Base-by-base conservation (phyloP, 2,888 invertebrate genomes). In the Agrotis ipsilon region DNA sequence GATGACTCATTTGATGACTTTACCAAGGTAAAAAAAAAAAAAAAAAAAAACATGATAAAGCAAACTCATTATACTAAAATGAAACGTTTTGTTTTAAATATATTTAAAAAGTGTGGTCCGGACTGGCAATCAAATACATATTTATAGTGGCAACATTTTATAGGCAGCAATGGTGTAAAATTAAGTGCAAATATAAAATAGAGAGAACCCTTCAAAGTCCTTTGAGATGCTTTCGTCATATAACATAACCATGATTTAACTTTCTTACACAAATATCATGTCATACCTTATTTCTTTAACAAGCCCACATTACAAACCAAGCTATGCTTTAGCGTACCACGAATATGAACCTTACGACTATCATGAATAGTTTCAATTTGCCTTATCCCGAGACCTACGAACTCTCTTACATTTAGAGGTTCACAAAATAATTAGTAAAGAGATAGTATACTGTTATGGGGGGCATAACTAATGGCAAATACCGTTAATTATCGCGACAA, bases 221-320 rank as follows among this genome's bases (percentile, higher is more conserved):
- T 75, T 59, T 24, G 57, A 55, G 19, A 61, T 72, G 46, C 21
- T 59, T 62, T 46, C 51, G 24, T 55, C 48, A 39, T 49, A 55
- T 24, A 70, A 68, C 54, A 54, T 57, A 75, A 65, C 62, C 76
- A 75, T 79, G 58, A 75, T 79, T 72, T 71, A 59, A 65, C 52
- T 51, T 39, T 62, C 62, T 68, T 72, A 65, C 54, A 75, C 64
- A 51, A 78, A 52, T 64, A 60, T 64, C 54, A 39, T 71, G 45
- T 52, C 32, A 21, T 55, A 61, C 45, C 58, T 64, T 61, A 70
- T 54, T 71, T 62, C 19, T 71, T 67, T 67, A 62, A 79, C 62
- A 85, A 85, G 86, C 84, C 80, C 81, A 86, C 84, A 68, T 85
- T 59, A 85, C 84, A 78, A 45, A 80, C 75, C 77, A 86, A 83